A percentile compares a stretch with the other conserved stretches of the same genome.
Conservation (phyloP, 2,113 vertebrate genomes). For the Scartelaos histophorus region DNA sequence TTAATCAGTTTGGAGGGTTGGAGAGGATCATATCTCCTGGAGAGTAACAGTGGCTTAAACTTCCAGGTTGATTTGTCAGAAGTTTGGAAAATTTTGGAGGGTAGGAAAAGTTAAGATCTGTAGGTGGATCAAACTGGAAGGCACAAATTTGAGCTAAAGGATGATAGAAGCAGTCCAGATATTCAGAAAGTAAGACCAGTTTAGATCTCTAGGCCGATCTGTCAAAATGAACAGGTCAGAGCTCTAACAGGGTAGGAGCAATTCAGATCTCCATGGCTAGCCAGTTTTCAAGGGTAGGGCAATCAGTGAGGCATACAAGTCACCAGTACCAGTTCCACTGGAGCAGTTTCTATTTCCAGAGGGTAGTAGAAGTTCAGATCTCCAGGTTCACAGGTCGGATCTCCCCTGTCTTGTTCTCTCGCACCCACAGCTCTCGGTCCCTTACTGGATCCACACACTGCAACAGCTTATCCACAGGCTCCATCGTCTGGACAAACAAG, state of each 20-base stretch:
- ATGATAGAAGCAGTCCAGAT: too few species aligned
- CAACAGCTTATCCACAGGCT: constrained; percentile 95
- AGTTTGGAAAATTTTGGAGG: too few species aligned
- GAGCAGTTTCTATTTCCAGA: not conserved
- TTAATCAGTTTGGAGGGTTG: not conserved
- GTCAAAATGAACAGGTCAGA: constrained; percentile 33
- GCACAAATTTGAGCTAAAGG: too few species aligned
- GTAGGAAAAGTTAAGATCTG: too few species aligned
- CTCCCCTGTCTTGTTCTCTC: constrained; percentile 93
- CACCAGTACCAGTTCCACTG: too few species aligned
- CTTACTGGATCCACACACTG: constrained; percentile 90
- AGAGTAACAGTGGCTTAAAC: too few species aligned
- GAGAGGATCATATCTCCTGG: too few species aligned
- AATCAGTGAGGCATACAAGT: too few species aligned
- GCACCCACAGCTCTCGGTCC: constrained; percentile 96
- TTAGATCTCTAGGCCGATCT: not conserved
- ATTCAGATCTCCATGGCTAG: not conserved
- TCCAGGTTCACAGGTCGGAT: constrained; percentile 94
- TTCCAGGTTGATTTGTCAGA: too few species aligned
- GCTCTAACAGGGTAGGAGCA: not conserved
- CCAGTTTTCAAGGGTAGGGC: too few species aligned
- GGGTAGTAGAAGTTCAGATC: constrained; percentile 75
- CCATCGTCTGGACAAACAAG: constrained; percentile 85
- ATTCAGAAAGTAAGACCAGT: too few species aligned
- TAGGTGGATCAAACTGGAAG: too few species aligned